phyloP scores from a whole-genome alignment of 1,140 invertebrate genomes.

The Arion vulgaris region DNA sequence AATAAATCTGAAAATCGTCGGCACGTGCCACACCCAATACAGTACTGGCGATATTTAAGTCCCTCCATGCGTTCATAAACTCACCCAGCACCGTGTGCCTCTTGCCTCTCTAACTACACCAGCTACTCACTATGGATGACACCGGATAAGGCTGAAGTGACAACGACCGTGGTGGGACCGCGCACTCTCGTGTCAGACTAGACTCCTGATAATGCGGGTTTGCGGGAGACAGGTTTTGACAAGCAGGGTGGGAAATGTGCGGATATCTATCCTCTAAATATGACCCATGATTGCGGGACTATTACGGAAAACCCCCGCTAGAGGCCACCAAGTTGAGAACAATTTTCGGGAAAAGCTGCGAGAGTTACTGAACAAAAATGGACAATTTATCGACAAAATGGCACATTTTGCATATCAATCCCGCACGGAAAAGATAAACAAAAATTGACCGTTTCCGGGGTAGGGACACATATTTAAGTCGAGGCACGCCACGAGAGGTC shows the following conservation, averaged over 20 bases:
- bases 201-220: constrained; percentile 10
- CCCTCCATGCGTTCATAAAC: too few relatives aligned
- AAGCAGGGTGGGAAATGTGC: background rate
- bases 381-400: constrained; percentile 20
- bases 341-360: constrained; percentile 6
- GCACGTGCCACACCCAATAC: too few relatives aligned
- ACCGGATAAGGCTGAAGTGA: constrained; percentile 9
- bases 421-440: constrained; percentile 19
- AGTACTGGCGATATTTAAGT: too few relatives aligned
- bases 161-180: background rate
- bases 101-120: too few relatives aligned
- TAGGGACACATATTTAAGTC: constrained; percentile 1
- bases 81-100: too few relatives aligned
- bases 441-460: constrained; percentile 33
- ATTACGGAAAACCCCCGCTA: constrained; percentile 18
- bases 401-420: background rate
- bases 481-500: constrained; percentile 16
- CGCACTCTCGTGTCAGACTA: background rate
- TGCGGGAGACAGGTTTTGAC: constrained; percentile 31
- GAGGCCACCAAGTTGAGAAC: too few relatives aligned
- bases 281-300: background rate
- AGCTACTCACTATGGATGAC: background rate
- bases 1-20: too few relatives aligned
- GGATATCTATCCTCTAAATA: constrained; percentile 23
- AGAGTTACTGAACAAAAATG: constrained; percentile 12